A percentile compares a stretch with the other conserved stretches of the same genome.
phyloP scores from a whole-genome alignment of 1,140 invertebrate species.

The Drosophila setifemur region DNA sequence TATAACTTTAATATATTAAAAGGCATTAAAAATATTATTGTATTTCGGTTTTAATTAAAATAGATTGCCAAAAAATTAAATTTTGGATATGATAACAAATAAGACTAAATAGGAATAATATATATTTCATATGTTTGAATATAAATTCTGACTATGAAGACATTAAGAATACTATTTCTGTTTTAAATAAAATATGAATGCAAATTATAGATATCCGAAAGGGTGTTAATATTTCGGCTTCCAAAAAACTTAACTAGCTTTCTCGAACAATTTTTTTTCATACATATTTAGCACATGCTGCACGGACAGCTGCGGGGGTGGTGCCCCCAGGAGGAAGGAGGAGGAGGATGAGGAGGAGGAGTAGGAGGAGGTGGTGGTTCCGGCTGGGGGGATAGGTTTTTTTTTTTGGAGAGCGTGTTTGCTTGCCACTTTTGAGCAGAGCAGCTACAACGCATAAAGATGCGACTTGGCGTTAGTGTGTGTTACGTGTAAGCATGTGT shows the following conservation, averaged over 20 bases:
- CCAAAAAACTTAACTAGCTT: background rate
- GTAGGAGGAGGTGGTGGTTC: no score
- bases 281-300: constrained; percentile 62
- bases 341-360: background rate
- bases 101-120: no score
- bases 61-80: no score
- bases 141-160: no score
- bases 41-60: no score
- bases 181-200: no score
- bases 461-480: constrained; percentile 37
- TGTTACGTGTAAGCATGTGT: constrained; percentile 35
- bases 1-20: no score
- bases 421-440: constrained; percentile 48
- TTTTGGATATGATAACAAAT: no score
- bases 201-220: background rate
- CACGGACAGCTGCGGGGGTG: background rate
- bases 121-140: no score
- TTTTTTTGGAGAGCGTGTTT: constrained; percentile 21
- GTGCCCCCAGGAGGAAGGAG: background rate
- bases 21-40: no score
- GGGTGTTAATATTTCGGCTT: constrained; percentile 1
- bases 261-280: constrained; percentile 20
- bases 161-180: no score
- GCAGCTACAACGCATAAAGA: constrained; percentile 50
- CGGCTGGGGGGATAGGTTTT: no score